Percentiles rank a stretch among this genome's conserved stretches.
Conservation (phyloP, 2,797 vertebrate genomes). For the Atherinosoma microstoma region DNA sequence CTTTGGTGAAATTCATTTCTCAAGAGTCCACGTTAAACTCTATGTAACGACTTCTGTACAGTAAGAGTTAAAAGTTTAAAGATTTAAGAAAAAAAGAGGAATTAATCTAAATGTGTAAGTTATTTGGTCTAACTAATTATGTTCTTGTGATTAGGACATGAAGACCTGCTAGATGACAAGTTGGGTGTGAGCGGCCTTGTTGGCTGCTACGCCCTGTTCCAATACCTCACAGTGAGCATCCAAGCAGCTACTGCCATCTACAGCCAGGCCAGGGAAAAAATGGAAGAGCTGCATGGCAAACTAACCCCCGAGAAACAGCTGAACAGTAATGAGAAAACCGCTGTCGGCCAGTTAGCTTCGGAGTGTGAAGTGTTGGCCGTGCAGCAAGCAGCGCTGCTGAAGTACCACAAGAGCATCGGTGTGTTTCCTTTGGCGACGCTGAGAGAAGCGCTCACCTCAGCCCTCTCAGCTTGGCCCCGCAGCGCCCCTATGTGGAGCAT, state of each 20-base stretch:
- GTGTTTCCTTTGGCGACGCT: conserved; percentile 88
- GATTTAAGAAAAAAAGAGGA: no score
- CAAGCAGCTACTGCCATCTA: conserved; percentile 85
- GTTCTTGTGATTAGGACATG: conserved; percentile 20
- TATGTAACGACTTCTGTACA: no score
- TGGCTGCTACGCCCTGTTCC: conserved; percentile 91
- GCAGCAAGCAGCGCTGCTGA: conserved; percentile 86
- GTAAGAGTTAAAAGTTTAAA: no score
- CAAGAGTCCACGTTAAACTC: no score
- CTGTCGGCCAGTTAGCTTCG: conserved; percentile 33
- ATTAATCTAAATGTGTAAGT: no score
- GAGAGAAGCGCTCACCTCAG: conserved; percentile 83
- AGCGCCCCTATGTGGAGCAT: conserved; percentile 88
- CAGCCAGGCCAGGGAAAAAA: conserved; percentile 73
- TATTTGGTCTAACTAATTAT: no score
- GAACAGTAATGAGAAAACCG: not conserved
- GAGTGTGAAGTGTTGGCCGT: conserved; percentile 84
- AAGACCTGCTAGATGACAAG: conserved; percentile 37
- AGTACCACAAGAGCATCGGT: conserved; percentile 83
- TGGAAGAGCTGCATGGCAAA: conserved; percentile 57
- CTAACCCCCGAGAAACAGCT: conserved; percentile 25
- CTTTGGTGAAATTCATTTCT: no score
- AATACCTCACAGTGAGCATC: conserved; percentile 92
- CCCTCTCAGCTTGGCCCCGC: conserved; percentile 84
- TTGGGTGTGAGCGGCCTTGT: conserved; percentile 71